phyloP scores from a whole-genome alignment of 2,113 vertebrate species.

The Blennius ocellaris region DNA sequence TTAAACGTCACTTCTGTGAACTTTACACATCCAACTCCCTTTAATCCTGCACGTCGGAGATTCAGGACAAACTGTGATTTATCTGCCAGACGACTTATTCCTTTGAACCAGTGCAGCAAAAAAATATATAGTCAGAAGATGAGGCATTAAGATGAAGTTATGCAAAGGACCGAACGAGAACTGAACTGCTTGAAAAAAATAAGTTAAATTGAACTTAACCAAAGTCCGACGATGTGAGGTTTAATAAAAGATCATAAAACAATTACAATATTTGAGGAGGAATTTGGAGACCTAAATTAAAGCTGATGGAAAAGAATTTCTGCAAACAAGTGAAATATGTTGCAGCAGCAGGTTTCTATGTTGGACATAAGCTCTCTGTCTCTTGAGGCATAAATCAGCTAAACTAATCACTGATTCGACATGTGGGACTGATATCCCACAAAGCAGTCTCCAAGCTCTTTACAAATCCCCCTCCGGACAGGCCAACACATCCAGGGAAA shows the following conservation, averaged over 20 bases:
- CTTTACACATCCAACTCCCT: neutral
- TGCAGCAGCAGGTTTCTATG: conserved; percentile 28
- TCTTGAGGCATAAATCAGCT: conserved; percentile 46
- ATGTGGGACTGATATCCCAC: conserved; percentile 38
- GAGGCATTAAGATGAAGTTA: too few species aligned
- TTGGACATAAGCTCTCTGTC: conserved; percentile 33
- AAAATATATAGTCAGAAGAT: too few species aligned
- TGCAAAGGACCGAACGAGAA: neutral
- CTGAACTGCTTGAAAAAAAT: conserved; percentile 1
- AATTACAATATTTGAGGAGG: neutral
- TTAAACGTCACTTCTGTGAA: neutral
- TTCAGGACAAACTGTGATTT: too few species aligned
- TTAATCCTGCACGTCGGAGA: neutral
- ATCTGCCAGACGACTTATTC: too few species aligned
- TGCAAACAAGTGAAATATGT: conserved; percentile 33
- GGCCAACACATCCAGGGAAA: conserved; percentile 25
- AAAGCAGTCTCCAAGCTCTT: conserved; percentile 22
- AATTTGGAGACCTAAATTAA: conserved; percentile 29
- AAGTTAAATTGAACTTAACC: neutral
- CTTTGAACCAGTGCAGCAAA: too few species aligned
- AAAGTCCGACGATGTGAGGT: neutral
- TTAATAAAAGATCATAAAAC: conserved; percentile 1
- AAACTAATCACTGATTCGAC: conserved; percentile 32
- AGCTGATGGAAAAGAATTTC: conserved; percentile 17
- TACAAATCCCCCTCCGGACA: conserved; percentile 33